Evolutionary conservation across 2,797 vertebrate genomes (phyloP).

Genomic region (Rhinoraja longicauda): DNA sequence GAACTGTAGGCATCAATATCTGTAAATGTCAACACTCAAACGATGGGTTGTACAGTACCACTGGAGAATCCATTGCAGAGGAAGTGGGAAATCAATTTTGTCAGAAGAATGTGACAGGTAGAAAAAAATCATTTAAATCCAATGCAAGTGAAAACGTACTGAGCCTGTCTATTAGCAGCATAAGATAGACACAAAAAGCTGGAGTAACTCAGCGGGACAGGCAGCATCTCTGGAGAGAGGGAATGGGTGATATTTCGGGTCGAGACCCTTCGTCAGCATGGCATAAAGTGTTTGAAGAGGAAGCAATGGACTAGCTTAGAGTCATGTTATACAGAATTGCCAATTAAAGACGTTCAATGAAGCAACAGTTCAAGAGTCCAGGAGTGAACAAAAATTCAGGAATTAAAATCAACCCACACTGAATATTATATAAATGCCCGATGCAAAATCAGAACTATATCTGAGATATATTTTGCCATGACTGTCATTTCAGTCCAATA

Average conservation of each 20-base stretch:
- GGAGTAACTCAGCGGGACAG: no score
- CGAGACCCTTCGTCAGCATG: not conserved
- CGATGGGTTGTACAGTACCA: no score
- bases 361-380: not conserved
- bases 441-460: not conserved
- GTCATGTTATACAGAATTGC: not conserved
- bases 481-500: no score
- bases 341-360: not conserved
- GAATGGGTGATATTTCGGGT: no score
- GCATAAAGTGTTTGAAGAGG: not conserved
- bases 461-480: not conserved
- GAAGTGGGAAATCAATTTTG: no score
- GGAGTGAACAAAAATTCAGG: not conserved
- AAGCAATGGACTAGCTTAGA: not conserved
- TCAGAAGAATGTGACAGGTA: no score
- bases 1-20: not conserved
- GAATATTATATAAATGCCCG: not conserved
- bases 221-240: no score
- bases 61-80: no score
- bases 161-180: not conserved
- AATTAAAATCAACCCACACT: not conserved
- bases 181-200: not conserved
- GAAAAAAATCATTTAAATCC: no score
- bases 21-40: no score
- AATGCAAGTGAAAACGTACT: not conserved